Evolutionary conservation across 2,113 vertebrate genomes (phyloP).

Genomic region (Rhadina sibilatrix): DNA sequence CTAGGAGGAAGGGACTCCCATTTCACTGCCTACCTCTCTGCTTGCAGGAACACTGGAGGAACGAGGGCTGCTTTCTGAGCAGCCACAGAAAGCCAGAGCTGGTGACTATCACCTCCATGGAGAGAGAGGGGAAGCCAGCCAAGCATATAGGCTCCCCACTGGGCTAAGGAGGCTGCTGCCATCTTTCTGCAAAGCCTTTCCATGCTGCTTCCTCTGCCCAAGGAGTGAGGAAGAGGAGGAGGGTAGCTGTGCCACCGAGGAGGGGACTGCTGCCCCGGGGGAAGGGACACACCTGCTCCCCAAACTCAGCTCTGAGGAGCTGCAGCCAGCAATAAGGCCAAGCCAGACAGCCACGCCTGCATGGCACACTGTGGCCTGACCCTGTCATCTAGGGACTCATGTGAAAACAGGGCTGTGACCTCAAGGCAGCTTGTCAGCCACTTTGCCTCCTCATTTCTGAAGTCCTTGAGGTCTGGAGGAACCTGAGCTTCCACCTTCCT

Average conservation of each 20-base stretch:
- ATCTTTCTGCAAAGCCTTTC: slow-evolving; percentile 34
- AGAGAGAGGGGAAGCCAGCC: neutral
- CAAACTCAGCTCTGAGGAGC: neutral
- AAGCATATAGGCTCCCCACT: slow-evolving; percentile 49
- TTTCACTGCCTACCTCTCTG: neutral
- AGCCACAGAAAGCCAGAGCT: neutral
- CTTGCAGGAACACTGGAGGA: slow-evolving; percentile 72
- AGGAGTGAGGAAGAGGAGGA: neutral
- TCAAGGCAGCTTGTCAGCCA: neutral
- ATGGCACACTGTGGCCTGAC: neutral
- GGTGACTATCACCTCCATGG: neutral
- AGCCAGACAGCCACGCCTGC: neutral
- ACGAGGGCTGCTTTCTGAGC: slow-evolving; percentile 61
- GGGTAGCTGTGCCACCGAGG: neutral
- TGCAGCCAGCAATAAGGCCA: neutral
- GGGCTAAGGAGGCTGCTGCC: slow-evolving; percentile 43
- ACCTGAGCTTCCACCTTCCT: neutral
- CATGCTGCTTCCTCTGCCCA: slow-evolving; percentile 73
- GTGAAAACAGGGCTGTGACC: neutral
- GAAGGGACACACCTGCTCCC: slow-evolving; percentile 73
- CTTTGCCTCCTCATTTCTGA: neutral
- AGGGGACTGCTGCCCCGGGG: neutral
- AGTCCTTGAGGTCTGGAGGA: neutral
- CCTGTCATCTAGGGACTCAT: fast-evolving
- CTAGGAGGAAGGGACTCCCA: neutral